A percentile compares a stretch with the other conserved stretches of the same genome.
phyloP scores from a whole-genome alignment of 2,888 invertebrate genomes.

The Perithous albicinctus region DNA sequence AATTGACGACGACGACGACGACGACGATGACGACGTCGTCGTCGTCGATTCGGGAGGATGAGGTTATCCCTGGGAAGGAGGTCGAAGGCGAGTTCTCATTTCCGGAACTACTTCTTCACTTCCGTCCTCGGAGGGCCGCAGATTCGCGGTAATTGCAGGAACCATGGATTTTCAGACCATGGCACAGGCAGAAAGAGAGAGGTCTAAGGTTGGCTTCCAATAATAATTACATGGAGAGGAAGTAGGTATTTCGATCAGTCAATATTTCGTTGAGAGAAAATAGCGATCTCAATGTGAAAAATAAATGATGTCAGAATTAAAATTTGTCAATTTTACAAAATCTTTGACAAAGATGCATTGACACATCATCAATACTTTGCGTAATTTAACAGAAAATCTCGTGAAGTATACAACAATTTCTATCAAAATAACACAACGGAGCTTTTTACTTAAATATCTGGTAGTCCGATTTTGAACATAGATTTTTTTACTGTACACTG shows the following conservation, averaged over 20 bases:
- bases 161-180: conserved; percentile 50
- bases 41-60: conserved; percentile 19
- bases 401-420: too few relatives aligned
- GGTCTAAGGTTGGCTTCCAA: conserved; percentile 18
- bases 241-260: conserved; percentile 20
- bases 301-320: conserved; percentile 12
- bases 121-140: conserved; percentile 65
- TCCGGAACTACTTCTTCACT: conserved; percentile 79
- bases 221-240: conserved; percentile 33
- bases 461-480: too few relatives aligned
- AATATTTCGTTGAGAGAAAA: conserved; percentile 5
- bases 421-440: too few relatives aligned
- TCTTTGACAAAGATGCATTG: too few relatives aligned
- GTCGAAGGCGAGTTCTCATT: conserved; percentile 78
- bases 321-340: conserved; percentile 1
- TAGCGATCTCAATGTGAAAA: neutral
- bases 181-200: conserved; percentile 12
- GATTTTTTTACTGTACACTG: too few relatives aligned
- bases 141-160: conserved; percentile 67
- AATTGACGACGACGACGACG: conserved; percentile 38
- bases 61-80: conserved; percentile 8
- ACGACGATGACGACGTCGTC: conserved; percentile 21
- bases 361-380: too few relatives aligned
- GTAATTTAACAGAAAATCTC: too few relatives aligned
- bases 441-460: too few relatives aligned